Conservation (phyloP, 2,797 vertebrate genomes). For the Mionectes olivaceus region DNA sequence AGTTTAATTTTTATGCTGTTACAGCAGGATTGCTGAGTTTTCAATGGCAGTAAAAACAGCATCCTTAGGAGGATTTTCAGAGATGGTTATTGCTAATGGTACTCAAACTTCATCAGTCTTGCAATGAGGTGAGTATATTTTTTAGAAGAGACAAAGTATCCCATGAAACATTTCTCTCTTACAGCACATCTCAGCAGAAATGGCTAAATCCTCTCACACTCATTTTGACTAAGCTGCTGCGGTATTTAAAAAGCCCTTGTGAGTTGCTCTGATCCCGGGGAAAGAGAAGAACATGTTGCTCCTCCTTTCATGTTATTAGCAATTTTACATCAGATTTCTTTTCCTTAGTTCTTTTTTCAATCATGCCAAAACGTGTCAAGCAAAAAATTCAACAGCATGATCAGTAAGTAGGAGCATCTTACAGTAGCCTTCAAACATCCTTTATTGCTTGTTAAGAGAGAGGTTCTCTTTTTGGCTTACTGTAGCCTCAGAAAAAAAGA, state of each 20-base stretch:
- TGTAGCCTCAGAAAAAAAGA: background rate
- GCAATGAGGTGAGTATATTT: background rate
- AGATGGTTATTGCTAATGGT: background rate
- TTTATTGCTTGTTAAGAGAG: background rate
- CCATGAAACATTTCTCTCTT: background rate
- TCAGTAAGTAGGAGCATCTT: background rate
- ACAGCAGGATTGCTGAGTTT: constrained; percentile 5
- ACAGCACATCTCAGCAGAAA: constrained; percentile 2
- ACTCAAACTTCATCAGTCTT: constrained; percentile 20
- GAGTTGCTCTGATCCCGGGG: background rate
- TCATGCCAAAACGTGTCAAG: background rate
- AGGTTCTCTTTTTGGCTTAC: background rate
- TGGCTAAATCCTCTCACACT: background rate
- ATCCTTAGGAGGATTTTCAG: background rate
- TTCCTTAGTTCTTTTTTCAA: background rate
- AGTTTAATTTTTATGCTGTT: constrained; percentile 49
- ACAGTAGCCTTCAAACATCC: background rate
- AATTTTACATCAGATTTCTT: background rate
- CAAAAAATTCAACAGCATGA: background rate
- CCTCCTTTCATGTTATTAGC: background rate
- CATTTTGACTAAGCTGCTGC: background rate
- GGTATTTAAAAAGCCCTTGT: background rate
- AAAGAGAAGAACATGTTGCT: background rate
- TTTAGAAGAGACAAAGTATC: background rate
- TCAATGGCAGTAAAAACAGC: background rate